These are phyloP conservation scores for Dione juno DNA, from an alignment of 2,888 invertebrate species.

Conservation along the genomic window DNA sequence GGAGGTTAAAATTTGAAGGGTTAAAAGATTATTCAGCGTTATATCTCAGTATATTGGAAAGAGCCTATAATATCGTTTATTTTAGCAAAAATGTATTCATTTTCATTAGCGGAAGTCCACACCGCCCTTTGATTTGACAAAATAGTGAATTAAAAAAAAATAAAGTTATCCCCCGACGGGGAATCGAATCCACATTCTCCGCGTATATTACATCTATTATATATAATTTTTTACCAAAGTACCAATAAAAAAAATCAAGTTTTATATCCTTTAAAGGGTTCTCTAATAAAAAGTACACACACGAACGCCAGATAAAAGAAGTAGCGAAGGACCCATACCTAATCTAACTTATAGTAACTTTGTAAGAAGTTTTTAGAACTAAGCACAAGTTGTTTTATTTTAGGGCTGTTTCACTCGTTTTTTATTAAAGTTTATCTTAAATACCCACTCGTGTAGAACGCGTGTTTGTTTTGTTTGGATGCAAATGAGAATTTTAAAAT, in stretches of 20 bases:
- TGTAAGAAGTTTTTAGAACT: constrained; percentile 26
- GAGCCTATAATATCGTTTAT: too few species aligned
- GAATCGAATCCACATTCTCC: neutral
- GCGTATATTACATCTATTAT: too few species aligned
- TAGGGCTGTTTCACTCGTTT: constrained; percentile 24
- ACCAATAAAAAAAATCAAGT: neutral
- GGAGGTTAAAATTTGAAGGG: too few species aligned
- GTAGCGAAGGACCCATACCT: constrained; percentile 24
- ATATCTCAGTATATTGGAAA: too few species aligned
- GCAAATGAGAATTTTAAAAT: too few species aligned
- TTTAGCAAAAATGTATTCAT: too few species aligned
- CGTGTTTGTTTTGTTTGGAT: neutral
- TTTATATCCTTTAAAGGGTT: neutral
- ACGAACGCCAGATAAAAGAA: constrained; percentile 25
- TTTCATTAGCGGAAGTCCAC: too few species aligned
- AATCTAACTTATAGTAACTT: constrained; percentile 33
- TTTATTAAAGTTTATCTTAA: constrained; percentile 22
- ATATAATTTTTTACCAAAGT: too few species aligned
- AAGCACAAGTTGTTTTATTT: constrained; percentile 3
- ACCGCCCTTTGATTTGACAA: too few species aligned
- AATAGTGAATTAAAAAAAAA: too few species aligned
- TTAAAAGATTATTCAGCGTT: too few species aligned
- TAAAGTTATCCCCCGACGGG: too few species aligned
- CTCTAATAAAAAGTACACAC: constrained; percentile 9
- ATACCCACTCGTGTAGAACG: constrained; percentile 7